Percentiles rank a stretch among this genome's conserved stretches.
Conservation (phyloP, 2,113 vertebrate genomes). For the Pangasianodon gigas region DNA sequence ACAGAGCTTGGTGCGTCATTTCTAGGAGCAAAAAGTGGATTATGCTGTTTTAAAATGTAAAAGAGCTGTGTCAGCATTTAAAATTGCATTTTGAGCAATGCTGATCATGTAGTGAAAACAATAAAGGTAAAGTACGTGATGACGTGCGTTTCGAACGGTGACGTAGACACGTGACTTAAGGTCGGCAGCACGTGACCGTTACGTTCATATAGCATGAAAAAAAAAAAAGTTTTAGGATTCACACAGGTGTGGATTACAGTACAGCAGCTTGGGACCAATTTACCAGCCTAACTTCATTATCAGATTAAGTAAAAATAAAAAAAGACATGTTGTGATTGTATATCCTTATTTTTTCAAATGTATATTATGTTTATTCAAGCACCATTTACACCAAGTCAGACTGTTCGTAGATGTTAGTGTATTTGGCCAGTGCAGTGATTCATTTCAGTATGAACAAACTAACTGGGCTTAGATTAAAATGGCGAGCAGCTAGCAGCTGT, state of each 20-base stretch:
- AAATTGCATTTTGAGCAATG: background rate
- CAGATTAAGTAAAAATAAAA: background rate
- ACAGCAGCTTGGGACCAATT: background rate
- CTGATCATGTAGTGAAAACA: background rate
- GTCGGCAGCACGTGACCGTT: constrained; percentile 38
- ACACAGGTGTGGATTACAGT: background rate
- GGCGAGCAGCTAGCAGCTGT: background rate
- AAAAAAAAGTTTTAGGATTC: background rate
- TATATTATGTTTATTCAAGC: background rate
- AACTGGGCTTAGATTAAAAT: background rate
- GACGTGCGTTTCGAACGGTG: background rate
- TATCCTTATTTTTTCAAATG: background rate
- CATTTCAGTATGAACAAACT: background rate
- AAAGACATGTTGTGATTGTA: background rate
- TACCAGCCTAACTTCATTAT: background rate
- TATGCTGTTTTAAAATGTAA: background rate
- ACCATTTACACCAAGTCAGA: background rate
- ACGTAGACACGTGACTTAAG: constrained; percentile 14
- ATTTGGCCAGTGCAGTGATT: background rate
- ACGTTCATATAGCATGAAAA: background rate
- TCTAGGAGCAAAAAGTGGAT: background rate
- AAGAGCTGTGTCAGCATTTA: background rate
- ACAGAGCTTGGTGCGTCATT: background rate
- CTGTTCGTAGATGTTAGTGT: too few relatives aligned
- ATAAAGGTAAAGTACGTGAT: background rate